phyloP scores from a whole-genome alignment of 1,140 invertebrate species.

The Geopemphigus sp. region DNA sequence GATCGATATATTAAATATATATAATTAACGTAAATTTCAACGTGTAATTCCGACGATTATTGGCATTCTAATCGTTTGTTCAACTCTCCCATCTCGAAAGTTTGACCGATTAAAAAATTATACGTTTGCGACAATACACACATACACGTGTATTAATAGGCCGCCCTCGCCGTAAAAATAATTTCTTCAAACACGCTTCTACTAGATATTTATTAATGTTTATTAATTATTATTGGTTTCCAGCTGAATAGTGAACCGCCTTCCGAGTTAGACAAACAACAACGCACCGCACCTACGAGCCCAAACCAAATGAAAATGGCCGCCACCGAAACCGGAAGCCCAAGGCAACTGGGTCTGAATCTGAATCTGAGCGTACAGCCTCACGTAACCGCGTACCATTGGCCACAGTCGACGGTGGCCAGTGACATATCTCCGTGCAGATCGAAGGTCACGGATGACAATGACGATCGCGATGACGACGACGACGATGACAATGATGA shows the following conservation, averaged over 20 bases:
- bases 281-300: not conserved
- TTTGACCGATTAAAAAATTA: too few species aligned
- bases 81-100: too few species aligned
- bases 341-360: conserved; percentile 19
- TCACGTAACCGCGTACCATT: conserved; percentile 3
- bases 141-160: too few species aligned
- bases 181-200: too few species aligned
- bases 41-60: too few species aligned
- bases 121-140: too few species aligned
- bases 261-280: conserved; percentile 24
- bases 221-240: too few species aligned
- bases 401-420: conserved; percentile 35
- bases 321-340: conserved; percentile 36
- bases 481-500: not conserved
- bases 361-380: conserved; percentile 39
- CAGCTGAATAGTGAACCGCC: conserved; percentile 42
- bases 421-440: conserved; percentile 15
- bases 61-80: too few species aligned
- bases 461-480: not conserved
- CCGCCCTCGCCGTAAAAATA: too few species aligned
- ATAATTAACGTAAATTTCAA: too few species aligned
- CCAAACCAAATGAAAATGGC: conserved; percentile 33
- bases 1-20: too few species aligned
- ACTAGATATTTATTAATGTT: too few species aligned
- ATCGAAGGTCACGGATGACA: conserved; percentile 15